Percentiles rank a stretch among this genome's conserved stretches.
Conservation (phyloP, 2,113 vertebrate genomes). For the Odocoileus hemionus region DNA sequence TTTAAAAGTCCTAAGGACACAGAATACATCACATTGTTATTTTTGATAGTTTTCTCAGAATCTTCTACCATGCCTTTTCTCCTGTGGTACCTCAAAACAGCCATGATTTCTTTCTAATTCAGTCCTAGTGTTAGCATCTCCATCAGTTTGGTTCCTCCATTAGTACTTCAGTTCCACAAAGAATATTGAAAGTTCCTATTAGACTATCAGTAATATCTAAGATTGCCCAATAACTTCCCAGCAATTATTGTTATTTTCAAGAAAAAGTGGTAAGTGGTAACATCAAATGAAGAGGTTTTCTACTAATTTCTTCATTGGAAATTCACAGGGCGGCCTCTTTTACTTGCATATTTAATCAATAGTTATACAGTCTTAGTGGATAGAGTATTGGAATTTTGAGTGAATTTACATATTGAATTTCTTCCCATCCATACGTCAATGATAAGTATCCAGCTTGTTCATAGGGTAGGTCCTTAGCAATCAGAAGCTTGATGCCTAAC, state of each 20-base stretch:
- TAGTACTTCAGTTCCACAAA: neutral
- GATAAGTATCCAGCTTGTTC: neutral
- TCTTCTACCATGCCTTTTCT: neutral
- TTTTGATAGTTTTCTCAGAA: neutral
- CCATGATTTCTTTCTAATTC: neutral
- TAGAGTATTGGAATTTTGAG: neutral
- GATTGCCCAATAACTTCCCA: neutral
- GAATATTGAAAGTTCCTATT: neutral
- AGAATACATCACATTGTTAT: neutral
- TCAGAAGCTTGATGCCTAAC: neutral
- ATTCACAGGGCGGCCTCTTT: neutral
- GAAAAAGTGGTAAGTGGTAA: neutral
- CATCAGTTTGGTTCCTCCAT: neutral
- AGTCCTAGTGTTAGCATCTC: neutral
- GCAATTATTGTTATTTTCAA: neutral
- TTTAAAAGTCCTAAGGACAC: neutral
- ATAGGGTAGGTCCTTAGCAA: neutral
- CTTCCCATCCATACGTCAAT: neutral
- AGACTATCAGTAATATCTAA: neutral
- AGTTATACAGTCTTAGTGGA: neutral
- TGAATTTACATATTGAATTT: neutral
- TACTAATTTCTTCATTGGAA: neutral
- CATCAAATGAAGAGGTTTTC: neutral
- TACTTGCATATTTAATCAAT: conserved; percentile 18
- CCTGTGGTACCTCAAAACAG: neutral